phyloP scores from a whole-genome alignment of 2,113 vertebrate genomes.

The Ageneiosus marmoratus region DNA sequence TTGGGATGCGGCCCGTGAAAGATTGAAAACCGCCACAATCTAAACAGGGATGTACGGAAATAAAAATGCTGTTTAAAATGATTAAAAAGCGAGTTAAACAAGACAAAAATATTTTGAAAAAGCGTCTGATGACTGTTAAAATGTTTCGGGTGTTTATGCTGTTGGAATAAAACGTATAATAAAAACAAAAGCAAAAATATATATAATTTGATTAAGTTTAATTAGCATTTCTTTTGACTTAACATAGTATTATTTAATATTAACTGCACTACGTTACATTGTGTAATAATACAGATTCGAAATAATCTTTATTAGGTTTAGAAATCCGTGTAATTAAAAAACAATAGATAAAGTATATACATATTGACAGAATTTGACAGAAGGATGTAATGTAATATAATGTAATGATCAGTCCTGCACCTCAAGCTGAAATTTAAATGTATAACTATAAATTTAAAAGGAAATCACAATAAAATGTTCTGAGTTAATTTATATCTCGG shows the following conservation, averaged over 20 bases:
- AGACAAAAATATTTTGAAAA: not conserved
- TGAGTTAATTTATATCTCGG: not conserved
- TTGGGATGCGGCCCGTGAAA: not conserved
- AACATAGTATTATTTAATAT: not conserved
- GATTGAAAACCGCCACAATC: not conserved
- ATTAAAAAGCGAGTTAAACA: not conserved
- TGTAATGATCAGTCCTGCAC: not conserved
- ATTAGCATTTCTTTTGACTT: not conserved
- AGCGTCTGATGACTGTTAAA: not conserved
- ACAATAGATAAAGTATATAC: not conserved
- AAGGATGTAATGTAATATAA: not conserved
- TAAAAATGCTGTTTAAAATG: not conserved
- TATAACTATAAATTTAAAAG: not conserved
- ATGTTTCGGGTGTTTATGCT: not conserved
- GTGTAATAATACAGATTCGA: not conserved
- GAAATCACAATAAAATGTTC: not conserved
- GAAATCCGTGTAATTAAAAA: not conserved
- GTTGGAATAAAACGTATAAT: not conserved
- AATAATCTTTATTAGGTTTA: not conserved
- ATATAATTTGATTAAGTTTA: not conserved
- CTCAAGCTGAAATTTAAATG: not conserved
- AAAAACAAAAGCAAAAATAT: not conserved
- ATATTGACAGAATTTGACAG: not conserved
- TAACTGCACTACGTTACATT: not conserved
- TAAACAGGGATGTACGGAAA: not conserved